Conservation (phyloP, 2,113 vertebrate species). For the Cephalopterus ornatus region DNA sequence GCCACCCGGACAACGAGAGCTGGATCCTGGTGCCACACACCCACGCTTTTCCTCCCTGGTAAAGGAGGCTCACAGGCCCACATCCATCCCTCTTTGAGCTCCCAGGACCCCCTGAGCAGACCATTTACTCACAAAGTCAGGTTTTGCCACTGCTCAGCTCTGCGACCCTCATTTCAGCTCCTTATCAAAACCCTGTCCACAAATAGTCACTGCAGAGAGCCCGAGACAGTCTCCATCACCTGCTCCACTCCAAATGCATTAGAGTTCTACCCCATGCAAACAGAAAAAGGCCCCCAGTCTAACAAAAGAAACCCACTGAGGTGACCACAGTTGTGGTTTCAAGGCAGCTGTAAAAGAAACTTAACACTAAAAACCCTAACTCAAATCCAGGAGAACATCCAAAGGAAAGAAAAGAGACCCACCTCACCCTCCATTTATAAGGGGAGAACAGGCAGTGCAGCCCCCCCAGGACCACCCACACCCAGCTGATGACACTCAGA, state of each 20-base stretch:
- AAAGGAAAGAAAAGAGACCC: accelerated
- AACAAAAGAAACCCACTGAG: accelerated
- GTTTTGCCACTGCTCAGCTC: not conserved
- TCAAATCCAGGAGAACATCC: accelerated
- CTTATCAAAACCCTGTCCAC: not conserved
- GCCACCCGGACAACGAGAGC: accelerated
- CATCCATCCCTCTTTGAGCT: not conserved
- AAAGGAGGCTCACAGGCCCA: not conserved
- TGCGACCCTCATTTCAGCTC: accelerated
- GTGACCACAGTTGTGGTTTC: accelerated
- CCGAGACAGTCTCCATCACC: not conserved
- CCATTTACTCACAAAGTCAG: not conserved
- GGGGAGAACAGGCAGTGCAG: not conserved
- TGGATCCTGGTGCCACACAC: not conserved
- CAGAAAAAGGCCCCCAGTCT: not conserved
- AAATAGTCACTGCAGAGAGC: not conserved
- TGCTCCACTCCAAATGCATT: not conserved
- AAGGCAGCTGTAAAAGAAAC: accelerated
- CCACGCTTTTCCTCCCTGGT: not conserved
- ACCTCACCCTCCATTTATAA: not conserved
- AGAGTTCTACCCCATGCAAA: accelerated
- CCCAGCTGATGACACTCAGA: not conserved
- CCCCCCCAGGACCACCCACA: not conserved
- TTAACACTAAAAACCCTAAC: accelerated
- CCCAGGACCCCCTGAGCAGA: not conserved